These are phyloP conservation scores for Cottus gobio DNA, from an alignment of 2,113 vertebrate species.

Conservation along the genomic window DNA sequence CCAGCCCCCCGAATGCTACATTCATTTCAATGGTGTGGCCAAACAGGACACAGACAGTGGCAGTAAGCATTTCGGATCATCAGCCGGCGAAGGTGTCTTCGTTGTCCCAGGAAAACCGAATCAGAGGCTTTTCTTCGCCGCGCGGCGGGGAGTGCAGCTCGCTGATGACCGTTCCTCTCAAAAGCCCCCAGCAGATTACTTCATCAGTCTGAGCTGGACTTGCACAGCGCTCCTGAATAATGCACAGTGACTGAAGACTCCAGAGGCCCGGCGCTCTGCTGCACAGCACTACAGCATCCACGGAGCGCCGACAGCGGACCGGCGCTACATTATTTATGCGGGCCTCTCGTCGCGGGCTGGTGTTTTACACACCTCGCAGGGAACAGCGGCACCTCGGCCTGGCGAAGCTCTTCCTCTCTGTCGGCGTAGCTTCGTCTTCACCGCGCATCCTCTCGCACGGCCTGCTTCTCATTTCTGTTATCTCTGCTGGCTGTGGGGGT, in stretches of 20 bases:
- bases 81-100: slow-evolving; percentile 20
- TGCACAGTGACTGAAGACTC: slow-evolving; percentile 57
- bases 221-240: slow-evolving; percentile 63
- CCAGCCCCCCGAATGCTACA: slow-evolving; percentile 11
- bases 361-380: slow-evolving; percentile 63
- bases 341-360: slow-evolving; percentile 33
- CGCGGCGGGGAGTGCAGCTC: slow-evolving; percentile 38
- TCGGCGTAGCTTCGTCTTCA: slow-evolving; percentile 11
- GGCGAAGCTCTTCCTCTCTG: slow-evolving; percentile 5
- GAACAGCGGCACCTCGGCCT: slow-evolving; percentile 18
- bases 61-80: slow-evolving; percentile 25
- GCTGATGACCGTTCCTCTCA: slow-evolving; percentile 57
- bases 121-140: slow-evolving; percentile 5
- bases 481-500: slow-evolving; percentile 1
- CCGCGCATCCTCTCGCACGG: background rate
- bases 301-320: slow-evolving; percentile 43
- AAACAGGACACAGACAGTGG: slow-evolving; percentile 43
- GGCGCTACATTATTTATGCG: slow-evolving; percentile 58
- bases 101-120: slow-evolving; percentile 44
- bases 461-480: background rate
- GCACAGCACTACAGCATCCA: slow-evolving; percentile 40
- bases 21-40: slow-evolving; percentile 45
- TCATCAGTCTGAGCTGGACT: slow-evolving; percentile 56
- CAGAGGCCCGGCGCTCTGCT: slow-evolving; percentile 56
- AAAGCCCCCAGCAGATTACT: slow-evolving; percentile 62